Evolutionary conservation across 2,888 invertebrate genomes (phyloP).

Genomic region (Oeneis ivallda): DNA sequence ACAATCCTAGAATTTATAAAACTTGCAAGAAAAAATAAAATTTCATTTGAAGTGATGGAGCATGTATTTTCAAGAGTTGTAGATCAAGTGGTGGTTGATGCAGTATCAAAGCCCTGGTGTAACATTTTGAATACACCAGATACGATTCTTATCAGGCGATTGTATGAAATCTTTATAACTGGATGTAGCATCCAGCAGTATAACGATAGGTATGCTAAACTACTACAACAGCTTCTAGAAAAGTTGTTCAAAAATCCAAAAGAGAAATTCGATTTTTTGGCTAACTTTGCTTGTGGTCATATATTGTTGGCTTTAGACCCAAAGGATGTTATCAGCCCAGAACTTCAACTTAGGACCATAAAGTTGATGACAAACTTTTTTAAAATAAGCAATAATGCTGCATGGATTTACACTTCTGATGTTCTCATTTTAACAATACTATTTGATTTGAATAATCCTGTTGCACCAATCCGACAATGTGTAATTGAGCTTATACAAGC

Average conservation of each 20-base stretch:
- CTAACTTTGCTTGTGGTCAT: conserved; percentile 80
- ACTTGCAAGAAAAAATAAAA: conserved; percentile 64
- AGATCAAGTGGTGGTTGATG: conserved; percentile 64
- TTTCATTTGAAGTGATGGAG: conserved; percentile 81
- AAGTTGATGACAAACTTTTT: conserved; percentile 63
- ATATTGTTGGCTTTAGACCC: conserved; percentile 68
- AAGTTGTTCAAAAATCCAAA: conserved; percentile 65
- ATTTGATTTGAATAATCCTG: conserved; percentile 79
- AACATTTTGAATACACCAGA: conserved; percentile 67
- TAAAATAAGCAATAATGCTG: conserved; percentile 50
- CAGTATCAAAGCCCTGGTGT: conserved; percentile 66
- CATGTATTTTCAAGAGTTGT: conserved; percentile 78
- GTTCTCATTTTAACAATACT: conserved; percentile 79
- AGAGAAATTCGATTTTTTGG: conserved; percentile 80
- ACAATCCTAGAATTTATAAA: conserved; percentile 61
- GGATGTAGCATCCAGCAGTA: conserved; percentile 70
- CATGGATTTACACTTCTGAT: conserved; percentile 70
- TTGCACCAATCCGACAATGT: conserved; percentile 78
- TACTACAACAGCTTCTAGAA: conserved; percentile 71
- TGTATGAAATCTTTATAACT: conserved; percentile 75
- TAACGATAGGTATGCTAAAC: conserved; percentile 59
- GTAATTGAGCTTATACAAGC: conserved; percentile 77
- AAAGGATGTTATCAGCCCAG: conserved; percentile 69
- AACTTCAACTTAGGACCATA: conserved; percentile 78
- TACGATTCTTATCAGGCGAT: conserved; percentile 61